Conservation (phyloP, 1,140 invertebrate species). For the Branchinecta lindahli region DNA sequence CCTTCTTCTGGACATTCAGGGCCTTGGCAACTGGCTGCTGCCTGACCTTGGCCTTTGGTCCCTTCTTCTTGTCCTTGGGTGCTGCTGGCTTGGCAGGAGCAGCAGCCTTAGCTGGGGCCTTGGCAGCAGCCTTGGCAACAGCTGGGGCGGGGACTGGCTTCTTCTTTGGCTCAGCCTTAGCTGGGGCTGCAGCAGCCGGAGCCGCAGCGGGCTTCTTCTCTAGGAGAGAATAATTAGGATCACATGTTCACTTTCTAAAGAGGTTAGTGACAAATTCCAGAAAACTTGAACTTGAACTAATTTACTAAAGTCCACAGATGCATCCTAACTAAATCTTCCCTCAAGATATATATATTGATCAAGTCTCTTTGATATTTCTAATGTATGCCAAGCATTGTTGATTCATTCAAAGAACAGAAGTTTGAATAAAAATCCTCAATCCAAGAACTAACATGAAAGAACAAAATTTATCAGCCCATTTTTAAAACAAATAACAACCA, state of each 20-base stretch:
- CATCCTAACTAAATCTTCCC: not conserved
- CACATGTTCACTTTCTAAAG: no score
- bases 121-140: conserved; percentile 21
- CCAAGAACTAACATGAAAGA: no score
- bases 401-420: not conserved
- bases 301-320: not conserved
- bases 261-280: no score
- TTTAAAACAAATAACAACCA: no score
- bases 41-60: conserved; percentile 25
- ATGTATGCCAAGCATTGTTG: not conserved
- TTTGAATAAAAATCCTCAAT: no score
- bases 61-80: conserved; percentile 27
- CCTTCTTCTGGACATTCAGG: conserved; percentile 62
- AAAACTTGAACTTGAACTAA: not conserved
- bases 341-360: not conserved
- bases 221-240: not conserved
- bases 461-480: no score
- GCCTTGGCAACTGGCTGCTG: conserved; percentile 36
- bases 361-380: not conserved
- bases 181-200: conserved; percentile 29
- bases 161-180: conserved; percentile 24
- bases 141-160: conserved; percentile 33
- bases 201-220: conserved; percentile 21
- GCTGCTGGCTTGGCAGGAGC: conserved; percentile 15
- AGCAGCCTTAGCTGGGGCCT: conserved; percentile 19